Conservation (phyloP, 1,140 invertebrate species). For the Acromyrmex echinatior region DNA sequence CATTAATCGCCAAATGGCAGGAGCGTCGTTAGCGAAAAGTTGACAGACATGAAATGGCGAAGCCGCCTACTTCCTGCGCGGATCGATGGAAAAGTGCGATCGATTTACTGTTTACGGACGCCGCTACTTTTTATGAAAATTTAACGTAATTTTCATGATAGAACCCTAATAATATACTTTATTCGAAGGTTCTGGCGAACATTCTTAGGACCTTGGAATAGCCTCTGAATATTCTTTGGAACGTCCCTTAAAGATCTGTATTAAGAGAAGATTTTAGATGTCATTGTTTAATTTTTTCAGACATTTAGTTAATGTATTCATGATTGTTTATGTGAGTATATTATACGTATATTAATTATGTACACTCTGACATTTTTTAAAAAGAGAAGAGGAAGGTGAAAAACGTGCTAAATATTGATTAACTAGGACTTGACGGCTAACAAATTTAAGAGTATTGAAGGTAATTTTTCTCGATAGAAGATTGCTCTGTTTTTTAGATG, state of each 20-base stretch:
- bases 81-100: not conserved
- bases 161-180: not conserved
- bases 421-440: not conserved
- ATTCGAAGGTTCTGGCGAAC: too few species aligned
- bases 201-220: too few species aligned
- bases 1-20: not conserved
- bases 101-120: not conserved
- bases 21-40: not conserved
- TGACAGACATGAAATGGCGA: not conserved
- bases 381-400: not conserved
- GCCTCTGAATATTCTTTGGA: too few species aligned
- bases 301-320: too few species aligned
- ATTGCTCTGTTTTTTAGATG: too few species aligned
- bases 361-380: too few species aligned
- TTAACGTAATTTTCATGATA: not conserved
- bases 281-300: not conserved
- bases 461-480: too few species aligned
- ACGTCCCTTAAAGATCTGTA: too few species aligned
- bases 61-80: not conserved
- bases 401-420: not conserved
- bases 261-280: not conserved
- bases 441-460: not conserved
- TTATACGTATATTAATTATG: too few species aligned
- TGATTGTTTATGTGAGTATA: not conserved
- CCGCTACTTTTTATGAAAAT: not conserved